Percentiles rank a stretch among this genome's conserved stretches.
Conservation (phyloP, 1,140 invertebrate species). For the Hycleus cichorii region DNA sequence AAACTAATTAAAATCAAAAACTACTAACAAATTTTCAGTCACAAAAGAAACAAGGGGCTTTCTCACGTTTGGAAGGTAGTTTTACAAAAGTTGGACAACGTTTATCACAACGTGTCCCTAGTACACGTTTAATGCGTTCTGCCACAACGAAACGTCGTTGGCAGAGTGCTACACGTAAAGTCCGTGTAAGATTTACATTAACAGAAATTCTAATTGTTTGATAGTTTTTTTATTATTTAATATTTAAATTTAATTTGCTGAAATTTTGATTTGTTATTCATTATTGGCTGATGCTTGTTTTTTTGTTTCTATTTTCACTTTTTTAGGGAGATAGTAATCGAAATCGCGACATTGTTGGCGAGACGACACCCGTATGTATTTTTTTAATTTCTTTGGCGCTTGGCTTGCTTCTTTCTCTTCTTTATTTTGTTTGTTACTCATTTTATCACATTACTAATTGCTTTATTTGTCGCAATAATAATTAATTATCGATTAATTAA, state of each 20-base stretch:
- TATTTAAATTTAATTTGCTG: slow-evolving; percentile 10
- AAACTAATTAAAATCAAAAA: slow-evolving; percentile 17
- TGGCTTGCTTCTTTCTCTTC: slow-evolving; percentile 3
- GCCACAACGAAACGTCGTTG: slow-evolving; percentile 40
- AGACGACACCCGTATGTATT: slow-evolving; percentile 54
- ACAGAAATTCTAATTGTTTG: too few relatives aligned
- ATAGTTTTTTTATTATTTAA: slow-evolving; percentile 4
- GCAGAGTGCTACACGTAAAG: slow-evolving; percentile 57
- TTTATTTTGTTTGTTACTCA: neutral
- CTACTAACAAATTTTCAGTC: slow-evolving; percentile 33
- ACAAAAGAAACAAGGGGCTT: slow-evolving; percentile 48
- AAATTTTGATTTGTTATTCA: slow-evolving; percentile 11
- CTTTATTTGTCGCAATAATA: too few relatives aligned
- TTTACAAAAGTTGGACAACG: slow-evolving; percentile 46
- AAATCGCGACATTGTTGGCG: slow-evolving; percentile 38
- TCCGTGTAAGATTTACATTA: slow-evolving; percentile 49
- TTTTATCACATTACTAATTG: neutral
- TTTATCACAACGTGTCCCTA: slow-evolving; percentile 42
- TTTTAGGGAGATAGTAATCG: slow-evolving; percentile 25
- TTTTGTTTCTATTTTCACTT: slow-evolving; percentile 43
- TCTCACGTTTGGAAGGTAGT: slow-evolving; percentile 51
- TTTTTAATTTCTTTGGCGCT: slow-evolving; percentile 13
- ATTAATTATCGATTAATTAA: neutral
- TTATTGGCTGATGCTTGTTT: slow-evolving; percentile 37
- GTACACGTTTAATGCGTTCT: slow-evolving; percentile 33